These are phyloP conservation scores for Tetranychus truncatus DNA, from an alignment of 2,888 invertebrate genomes.

Conservation along the genomic window DNA sequence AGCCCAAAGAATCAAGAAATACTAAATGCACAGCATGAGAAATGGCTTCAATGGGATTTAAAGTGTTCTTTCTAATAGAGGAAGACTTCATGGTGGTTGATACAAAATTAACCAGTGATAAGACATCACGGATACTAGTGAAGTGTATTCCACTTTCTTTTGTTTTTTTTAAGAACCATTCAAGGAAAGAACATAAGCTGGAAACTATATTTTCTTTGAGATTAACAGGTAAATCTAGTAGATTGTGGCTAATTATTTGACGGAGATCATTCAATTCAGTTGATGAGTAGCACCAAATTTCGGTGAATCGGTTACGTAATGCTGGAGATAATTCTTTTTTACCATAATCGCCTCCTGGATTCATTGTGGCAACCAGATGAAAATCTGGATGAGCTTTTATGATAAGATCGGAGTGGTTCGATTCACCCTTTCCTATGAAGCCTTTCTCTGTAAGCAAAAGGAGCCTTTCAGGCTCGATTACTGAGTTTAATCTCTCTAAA, in stretches of 20 bases:
- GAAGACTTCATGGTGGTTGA: neutral
- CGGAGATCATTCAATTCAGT: slow-evolving; percentile 37
- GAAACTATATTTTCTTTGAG: slow-evolving; percentile 35
- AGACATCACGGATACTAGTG: slow-evolving; percentile 71
- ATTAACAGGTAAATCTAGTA: slow-evolving; percentile 21
- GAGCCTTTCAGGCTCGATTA: slow-evolving; percentile 77
- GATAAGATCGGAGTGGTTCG: slow-evolving; percentile 25
- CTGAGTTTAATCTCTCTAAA: slow-evolving; percentile 83
- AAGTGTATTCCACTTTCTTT: slow-evolving; percentile 41
- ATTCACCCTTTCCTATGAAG: slow-evolving; percentile 34
- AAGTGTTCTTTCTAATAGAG: neutral
- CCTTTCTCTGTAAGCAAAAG: slow-evolving; percentile 70
- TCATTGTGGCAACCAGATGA: slow-evolving; percentile 92
- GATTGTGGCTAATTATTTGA: slow-evolving; percentile 32
- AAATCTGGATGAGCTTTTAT: slow-evolving; percentile 47
- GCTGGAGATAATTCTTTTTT: slow-evolving; percentile 98
- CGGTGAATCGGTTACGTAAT: slow-evolving; percentile 86
- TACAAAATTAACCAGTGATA: slow-evolving; percentile 32
- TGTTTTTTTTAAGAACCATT: slow-evolving; percentile 42
- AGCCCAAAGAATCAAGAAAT: slow-evolving; percentile 75
- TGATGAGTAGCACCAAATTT: slow-evolving; percentile 86
- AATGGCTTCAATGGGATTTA: neutral
- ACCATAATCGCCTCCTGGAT: slow-evolving; percentile 97
- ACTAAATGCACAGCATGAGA: slow-evolving; percentile 39
- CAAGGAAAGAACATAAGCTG: slow-evolving; percentile 57